These are phyloP conservation scores for Telmatochromis brachygnathus DNA, from an alignment of 2,113 vertebrate genomes.

Conservation along the genomic window DNA sequence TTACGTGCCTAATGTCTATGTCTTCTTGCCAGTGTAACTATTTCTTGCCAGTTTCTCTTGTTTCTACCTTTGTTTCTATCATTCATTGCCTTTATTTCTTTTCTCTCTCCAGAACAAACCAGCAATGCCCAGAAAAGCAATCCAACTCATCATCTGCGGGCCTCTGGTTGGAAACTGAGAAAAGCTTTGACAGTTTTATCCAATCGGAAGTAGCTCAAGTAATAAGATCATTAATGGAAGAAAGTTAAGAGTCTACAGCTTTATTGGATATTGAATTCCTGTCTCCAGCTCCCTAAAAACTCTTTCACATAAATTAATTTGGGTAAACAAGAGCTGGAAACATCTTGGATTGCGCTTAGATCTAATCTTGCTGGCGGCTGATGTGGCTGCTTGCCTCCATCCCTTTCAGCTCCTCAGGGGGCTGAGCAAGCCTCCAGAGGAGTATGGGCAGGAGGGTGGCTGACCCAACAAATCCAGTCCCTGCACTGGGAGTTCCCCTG, in stretches of 20 bases:
- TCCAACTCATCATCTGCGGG: not conserved
- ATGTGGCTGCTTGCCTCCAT: conserved; percentile 40
- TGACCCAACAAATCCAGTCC: conserved; percentile 71
- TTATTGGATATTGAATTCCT: conserved; percentile 39
- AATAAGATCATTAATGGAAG: conserved; percentile 8
- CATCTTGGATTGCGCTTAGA: not conserved
- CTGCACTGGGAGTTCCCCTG: conserved; percentile 69
- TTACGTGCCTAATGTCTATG: conserved; percentile 34
- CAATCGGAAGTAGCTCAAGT: not conserved
- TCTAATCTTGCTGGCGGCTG: conserved; percentile 28
- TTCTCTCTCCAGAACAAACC: conserved; percentile 16
- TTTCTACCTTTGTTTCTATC: not conserved
- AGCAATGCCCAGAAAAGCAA: not conserved
- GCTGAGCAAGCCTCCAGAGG: conserved; percentile 60
- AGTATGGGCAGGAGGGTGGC: conserved; percentile 74
- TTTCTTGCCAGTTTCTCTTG: not conserved
- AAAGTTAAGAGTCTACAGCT: not conserved
- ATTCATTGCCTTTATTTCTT: conserved; percentile 10
- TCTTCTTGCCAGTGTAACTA: conserved; percentile 3
- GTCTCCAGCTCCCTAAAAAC: not conserved
- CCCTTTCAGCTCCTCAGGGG: conserved; percentile 69
- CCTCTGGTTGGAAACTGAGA: conserved; percentile 1
- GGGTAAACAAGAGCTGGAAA: conserved; percentile 8
- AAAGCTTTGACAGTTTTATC: not conserved
- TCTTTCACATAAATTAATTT: not conserved